phyloP scores from a whole-genome alignment of 1,140 invertebrate genomes.

The honey bee (Apis mellifera) region DNA sequence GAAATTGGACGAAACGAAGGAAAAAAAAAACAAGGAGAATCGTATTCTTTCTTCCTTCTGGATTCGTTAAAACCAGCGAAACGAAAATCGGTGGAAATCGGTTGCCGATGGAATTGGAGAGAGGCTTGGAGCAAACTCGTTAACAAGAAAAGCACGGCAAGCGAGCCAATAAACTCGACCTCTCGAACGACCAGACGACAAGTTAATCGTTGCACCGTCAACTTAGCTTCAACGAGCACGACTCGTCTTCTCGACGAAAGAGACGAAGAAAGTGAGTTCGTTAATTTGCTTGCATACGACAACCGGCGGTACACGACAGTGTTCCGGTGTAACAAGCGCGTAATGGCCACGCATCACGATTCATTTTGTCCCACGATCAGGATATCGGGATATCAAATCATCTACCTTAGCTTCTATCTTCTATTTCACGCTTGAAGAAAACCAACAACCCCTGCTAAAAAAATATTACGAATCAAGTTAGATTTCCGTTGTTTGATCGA shows the following conservation, averaged over 20 bases:
- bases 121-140: not conserved
- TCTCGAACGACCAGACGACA: not conserved
- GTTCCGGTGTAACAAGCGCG: constrained; percentile 32
- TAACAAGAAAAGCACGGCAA: not conserved
- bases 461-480: no score
- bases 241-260: not conserved
- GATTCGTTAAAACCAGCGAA: not conserved
- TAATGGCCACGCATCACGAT: constrained; percentile 1
- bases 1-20: not conserved
- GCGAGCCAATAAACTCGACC: not conserved
- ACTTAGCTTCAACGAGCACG: not conserved
- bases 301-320: not conserved
- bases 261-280: constrained; percentile 19
- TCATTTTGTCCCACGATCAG: not conserved
- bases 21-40: not conserved
- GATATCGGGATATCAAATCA: no score
- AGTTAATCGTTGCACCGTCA: not conserved
- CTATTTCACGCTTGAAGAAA: no score
- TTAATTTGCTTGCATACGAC: constrained; percentile 24
- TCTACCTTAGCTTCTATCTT: not conserved
- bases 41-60: not conserved
- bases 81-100: not conserved
- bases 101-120: no score
- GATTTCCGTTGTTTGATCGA: no score
- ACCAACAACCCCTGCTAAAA: no score